These are phyloP conservation scores for Bostrychus sinensis DNA, from an alignment of 2,113 vertebrate species.

Conservation along the genomic window DNA sequence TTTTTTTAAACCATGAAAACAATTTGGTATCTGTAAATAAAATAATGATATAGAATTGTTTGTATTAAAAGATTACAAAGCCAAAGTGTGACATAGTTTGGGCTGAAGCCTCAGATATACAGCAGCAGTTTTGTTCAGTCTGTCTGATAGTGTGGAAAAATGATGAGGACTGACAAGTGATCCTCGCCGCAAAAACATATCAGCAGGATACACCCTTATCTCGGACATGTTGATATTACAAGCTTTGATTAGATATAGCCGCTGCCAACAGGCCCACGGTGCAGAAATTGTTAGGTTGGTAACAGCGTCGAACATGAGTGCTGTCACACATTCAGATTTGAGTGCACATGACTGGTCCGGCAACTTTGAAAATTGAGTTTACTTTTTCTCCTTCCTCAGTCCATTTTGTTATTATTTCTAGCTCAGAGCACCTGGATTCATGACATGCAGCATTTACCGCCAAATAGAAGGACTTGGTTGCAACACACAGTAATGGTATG, in stretches of 20 bases:
- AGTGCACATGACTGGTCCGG: slow-evolving; percentile 11
- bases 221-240: slow-evolving; percentile 8
- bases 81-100: neutral
- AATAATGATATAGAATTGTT: too few relatives aligned
- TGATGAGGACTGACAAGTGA: neutral
- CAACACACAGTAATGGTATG: neutral
- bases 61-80: neutral
- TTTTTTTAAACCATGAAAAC: too few relatives aligned
- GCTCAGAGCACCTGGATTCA: slow-evolving; percentile 11
- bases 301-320: neutral
- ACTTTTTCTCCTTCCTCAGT: neutral
- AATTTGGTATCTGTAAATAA: too few relatives aligned
- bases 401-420: slow-evolving; percentile 17
- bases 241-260: slow-evolving; percentile 2
- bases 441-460: slow-evolving; percentile 12
- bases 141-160: neutral
- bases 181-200: neutral
- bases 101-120: neutral
- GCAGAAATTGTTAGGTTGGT: slow-evolving; percentile 9
- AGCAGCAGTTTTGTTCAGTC: neutral
- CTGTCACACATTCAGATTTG: slow-evolving; percentile 11
- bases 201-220: neutral
- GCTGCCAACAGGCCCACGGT: neutral
- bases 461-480: neutral
- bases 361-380: slow-evolving; percentile 8